Evolutionary conservation across 2,888 invertebrate species (phyloP), one percentile per base, ranked within the genome.

Genomic region (Venusia cambrica): DNA sequence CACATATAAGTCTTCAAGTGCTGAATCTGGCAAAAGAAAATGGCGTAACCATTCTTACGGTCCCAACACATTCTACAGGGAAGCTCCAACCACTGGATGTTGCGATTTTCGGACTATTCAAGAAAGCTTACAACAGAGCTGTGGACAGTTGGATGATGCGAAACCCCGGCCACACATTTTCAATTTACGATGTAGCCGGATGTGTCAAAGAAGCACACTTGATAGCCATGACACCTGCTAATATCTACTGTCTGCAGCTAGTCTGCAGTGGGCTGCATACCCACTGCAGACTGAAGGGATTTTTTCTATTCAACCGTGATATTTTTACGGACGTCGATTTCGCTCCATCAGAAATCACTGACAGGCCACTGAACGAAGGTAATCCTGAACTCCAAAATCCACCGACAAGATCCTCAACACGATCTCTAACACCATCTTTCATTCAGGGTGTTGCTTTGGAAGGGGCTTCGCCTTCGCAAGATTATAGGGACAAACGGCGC

Each of bases 141-240:
- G 51, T 62, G 13, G 63, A 72, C 41, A 48, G 54, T 3, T 73
- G 68, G 66, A 38, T 73, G 48, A 38, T 73, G 42, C 39, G 48
- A 37, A 51, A 79, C 52, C 73, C 73, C 5, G 75, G 74, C 3
- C 61, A 60, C 44, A 50, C 65, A 9, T 51, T 73, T 5, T 62
- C 67, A 2, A 75, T 78, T 30, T 73, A 75, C 46, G 59, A 76
- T 22, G 38, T 70, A 26, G 62, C 56, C 2, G 59, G 55, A 37
- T 35, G 48, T 22, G 37, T 61, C 4, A 54, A 51, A 32, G 18
- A 12, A 7, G 62, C 67, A 3, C 57, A 51, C 36, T 42, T 11
- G n/a, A n/a, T n/a, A n/a, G 52, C 58, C 8, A 56, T 62, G 43
- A 64, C 55, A 3, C 77, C 78, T 28, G 41, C 5, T 31, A 57